These are phyloP conservation scores for Clarias magur DNA, from an alignment of 2,113 vertebrate species.

Conservation along the genomic window DNA sequence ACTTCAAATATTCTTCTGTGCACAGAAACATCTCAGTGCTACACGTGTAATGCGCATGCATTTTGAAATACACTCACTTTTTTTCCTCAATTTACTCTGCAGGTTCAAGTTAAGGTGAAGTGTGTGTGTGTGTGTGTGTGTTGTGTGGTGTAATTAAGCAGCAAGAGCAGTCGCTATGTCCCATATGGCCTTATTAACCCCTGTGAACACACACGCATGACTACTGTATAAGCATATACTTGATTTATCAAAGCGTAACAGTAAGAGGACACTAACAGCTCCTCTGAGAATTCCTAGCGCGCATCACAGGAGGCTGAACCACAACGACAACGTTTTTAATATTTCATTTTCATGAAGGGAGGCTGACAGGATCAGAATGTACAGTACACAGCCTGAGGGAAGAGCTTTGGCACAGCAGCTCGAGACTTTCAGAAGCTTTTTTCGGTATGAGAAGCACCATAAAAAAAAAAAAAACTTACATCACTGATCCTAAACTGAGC, in stretches of 20 bases:
- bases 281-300: background rate
- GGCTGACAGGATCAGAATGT: slow-evolving; percentile 7
- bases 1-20: too few species aligned
- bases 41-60: background rate
- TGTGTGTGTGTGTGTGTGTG: background rate
- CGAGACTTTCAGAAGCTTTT: background rate
- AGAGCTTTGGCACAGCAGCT: background rate
- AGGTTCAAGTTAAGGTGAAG: background rate
- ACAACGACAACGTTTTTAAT: background rate
- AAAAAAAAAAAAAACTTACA: background rate
- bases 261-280: slow-evolving; percentile 21
- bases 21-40: too few species aligned
- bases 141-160: background rate
- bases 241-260: background rate
- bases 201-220: background rate
- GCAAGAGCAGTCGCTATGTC: background rate
- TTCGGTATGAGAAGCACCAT: slow-evolving; percentile 8
- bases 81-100: background rate
- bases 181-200: slow-evolving; percentile 16
- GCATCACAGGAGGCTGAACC: background rate
- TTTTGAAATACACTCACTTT: background rate
- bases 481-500: background rate
- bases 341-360: slow-evolving; percentile 15
- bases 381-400: slow-evolving; percentile 8
- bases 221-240: background rate